Conservation (phyloP, 2,888 invertebrate species). For the Drosophila infuscata region DNA sequence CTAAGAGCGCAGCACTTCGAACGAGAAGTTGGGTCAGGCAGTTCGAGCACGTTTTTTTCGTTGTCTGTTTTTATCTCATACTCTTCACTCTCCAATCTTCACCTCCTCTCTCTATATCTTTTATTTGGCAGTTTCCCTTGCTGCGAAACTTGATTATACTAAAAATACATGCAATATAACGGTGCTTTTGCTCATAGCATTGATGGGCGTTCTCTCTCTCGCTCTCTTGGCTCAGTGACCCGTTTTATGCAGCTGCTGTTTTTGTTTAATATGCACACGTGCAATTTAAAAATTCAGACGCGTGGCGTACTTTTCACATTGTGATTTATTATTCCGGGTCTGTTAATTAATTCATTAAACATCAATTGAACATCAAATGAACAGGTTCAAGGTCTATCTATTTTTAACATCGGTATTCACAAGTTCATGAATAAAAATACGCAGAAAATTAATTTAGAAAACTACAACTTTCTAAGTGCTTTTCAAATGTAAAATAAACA, state of each 20-base stretch:
- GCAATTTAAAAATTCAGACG: conserved; percentile 8
- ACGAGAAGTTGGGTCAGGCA: conserved; percentile 31
- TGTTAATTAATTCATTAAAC: not conserved
- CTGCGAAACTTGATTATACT: not conserved
- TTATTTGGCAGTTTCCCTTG: not conserved
- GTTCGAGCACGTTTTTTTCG: not conserved
- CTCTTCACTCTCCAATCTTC: not conserved
- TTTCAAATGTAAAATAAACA: not conserved
- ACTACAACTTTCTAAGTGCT: not conserved
- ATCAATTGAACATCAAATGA: conserved; percentile 2
- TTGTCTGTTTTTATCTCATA: not conserved
- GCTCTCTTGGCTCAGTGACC: conserved; percentile 12
- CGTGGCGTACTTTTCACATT: conserved; percentile 3
- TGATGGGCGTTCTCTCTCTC: not conserved
- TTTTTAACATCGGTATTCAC: not conserved
- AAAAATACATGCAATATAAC: not conserved
- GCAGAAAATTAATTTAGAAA: not conserved
- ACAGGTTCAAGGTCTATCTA: conserved; percentile 26
- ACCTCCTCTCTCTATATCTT: not conserved
- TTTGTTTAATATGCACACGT: conserved; percentile 11
- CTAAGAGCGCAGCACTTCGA: not conserved
- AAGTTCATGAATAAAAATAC: too few relatives aligned
- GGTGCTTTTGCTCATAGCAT: not conserved
- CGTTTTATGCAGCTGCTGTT: conserved; percentile 2
- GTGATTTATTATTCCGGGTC: not conserved